Base-by-base conservation (phyloP, 2,888 invertebrate species). In the Drosophila fungiperda region DNA sequence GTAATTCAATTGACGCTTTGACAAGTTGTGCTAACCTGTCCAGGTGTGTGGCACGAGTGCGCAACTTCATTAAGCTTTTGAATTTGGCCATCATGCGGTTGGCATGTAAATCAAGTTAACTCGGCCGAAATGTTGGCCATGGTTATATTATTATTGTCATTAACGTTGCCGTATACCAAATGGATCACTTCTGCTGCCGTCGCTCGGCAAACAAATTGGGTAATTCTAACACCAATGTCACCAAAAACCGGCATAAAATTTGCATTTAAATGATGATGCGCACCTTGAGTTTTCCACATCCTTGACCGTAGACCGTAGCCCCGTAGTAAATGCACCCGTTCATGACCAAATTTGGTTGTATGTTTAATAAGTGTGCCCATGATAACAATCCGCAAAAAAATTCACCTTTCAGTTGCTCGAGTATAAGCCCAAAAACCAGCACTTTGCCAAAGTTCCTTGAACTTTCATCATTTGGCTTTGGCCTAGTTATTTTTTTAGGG, bases 111-210 rank as follows among this genome's bases (percentile, higher is more conserved):
- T 60, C 7, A 66, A 73, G 60, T 55, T 52, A 36, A 23, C 32
- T 23, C 17, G 11, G 26, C 23, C 36, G 11, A 26, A 55, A n/a
- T 55, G 29, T 45, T 38, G 32, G 33, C 38, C 52, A 33, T 42
- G 36, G 3, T n/a, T 26, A 4, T 12, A 26, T 12, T 38, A 76
- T 73, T 63, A 61, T 78, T 78, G 61, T 49, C 62, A 55, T 69
- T 73, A 76, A n/a, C 74, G 45, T 50, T 54, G 64, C 35, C 23
- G 49, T 38, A 49, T 42, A 53, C 62, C 42, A 69, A 79, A 66
- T 74, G 68, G 53, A 50, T 57, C 45, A 50, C 62, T 70, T 79
- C 79, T 78, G 60, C 69, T 78, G 61, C 62, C 61, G 26, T 38
- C 23, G 2, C 38, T 29, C 45, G 49, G n/a, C 48, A 52, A 57